Evolutionary conservation across 2,113 vertebrate genomes (phyloP).

Genomic region (Ceyx margarethae): DNA sequence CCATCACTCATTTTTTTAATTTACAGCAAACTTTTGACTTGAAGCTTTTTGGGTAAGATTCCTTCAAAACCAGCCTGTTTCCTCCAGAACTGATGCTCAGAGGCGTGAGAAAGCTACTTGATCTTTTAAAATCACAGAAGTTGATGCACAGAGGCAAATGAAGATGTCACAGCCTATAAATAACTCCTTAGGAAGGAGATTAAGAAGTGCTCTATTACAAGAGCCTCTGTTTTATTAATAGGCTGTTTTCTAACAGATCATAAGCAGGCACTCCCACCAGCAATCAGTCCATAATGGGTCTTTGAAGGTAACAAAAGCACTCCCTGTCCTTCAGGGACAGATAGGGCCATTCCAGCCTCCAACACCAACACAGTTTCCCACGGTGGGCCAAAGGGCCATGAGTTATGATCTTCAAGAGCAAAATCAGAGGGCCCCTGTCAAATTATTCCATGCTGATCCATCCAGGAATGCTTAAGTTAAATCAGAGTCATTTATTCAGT

Average conservation of each 20-base stretch:
- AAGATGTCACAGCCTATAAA: conserved; percentile 58
- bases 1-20: not conserved
- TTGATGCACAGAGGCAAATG: conserved; percentile 43
- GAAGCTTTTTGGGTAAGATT: not conserved
- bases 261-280: conserved; percentile 52
- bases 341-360: not conserved
- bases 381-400: not conserved
- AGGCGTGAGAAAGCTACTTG: conserved; percentile 28
- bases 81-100: conserved; percentile 15
- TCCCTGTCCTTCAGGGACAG: conserved; percentile 26
- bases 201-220: conserved; percentile 40
- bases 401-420: not conserved
- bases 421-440: not conserved
- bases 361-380: conserved; percentile 18
- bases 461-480: not conserved
- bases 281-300: not conserved
- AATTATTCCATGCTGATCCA: not conserved
- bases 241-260: conserved; percentile 62
- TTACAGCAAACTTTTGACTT: not conserved
- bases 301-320: conserved; percentile 47
- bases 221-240: conserved; percentile 56
- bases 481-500: not conserved
- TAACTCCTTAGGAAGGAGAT: conserved; percentile 55
- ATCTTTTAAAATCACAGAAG: conserved; percentile 50
- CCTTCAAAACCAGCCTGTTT: not conserved